phyloP scores from a whole-genome alignment of 2,888 invertebrate species.

The Eupithecia abbreviata region DNA sequence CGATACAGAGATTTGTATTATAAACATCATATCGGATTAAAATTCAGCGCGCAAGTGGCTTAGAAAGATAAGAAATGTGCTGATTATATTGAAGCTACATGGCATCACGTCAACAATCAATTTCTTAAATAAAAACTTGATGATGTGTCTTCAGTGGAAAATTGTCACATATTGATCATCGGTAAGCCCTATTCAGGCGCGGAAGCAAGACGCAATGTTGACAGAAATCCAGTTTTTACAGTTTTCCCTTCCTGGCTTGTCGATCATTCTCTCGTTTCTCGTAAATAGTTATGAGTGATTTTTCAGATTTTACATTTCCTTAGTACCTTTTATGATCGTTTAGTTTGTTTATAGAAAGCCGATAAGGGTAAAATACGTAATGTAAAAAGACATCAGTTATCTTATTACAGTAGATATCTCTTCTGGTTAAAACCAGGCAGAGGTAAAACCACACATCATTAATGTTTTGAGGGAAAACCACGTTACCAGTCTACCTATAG shows the following conservation, averaged over 20 bases:
- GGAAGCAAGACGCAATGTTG: constrained; percentile 5
- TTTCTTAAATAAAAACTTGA: constrained; percentile 6
- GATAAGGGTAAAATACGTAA: neutral
- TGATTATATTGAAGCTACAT: constrained; percentile 10
- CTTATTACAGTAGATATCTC: neutral
- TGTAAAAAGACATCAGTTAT: neutral
- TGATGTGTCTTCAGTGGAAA: constrained; percentile 4
- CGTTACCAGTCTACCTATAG: neutral
- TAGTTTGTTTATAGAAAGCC: neutral
- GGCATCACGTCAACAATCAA: constrained; percentile 13
- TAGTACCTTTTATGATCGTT: neutral
- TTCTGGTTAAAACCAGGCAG: neutral
- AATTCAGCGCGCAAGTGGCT: neutral
- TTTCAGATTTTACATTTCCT: neutral
- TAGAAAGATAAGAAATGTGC: constrained; percentile 13
- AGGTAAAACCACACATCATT: neutral
- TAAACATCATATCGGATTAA: neutral
- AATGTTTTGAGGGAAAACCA: neutral
- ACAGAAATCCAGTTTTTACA: constrained; percentile 6
- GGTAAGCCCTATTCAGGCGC: constrained; percentile 5
- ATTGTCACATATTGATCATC: constrained; percentile 13
- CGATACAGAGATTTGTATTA: neutral
- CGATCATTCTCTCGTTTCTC: neutral
- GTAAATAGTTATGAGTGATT: neutral
- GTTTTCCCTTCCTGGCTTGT: neutral